phyloP scores from a whole-genome alignment of 2,113 vertebrate species.

The Ondatra zibethicus region DNA sequence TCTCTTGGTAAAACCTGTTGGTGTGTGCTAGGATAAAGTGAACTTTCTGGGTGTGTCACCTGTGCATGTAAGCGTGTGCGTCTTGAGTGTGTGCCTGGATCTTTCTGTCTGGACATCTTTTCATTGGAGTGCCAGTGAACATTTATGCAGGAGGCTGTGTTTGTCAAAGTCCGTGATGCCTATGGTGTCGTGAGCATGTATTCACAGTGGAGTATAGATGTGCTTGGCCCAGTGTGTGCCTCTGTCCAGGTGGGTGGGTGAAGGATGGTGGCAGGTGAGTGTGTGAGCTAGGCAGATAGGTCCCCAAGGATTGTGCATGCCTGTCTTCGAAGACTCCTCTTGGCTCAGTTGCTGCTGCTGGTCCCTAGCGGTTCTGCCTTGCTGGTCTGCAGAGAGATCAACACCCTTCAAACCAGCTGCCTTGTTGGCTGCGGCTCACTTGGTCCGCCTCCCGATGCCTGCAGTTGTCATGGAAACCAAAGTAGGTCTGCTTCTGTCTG shows the following conservation, averaged over 20 bases:
- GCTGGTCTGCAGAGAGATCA: conserved; percentile 73
- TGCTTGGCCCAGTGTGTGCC: neutral
- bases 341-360: neutral
- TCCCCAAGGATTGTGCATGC: neutral
- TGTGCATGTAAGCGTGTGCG: rapidly evolving
- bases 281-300: neutral
- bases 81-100: neutral
- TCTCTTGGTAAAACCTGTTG: neutral
- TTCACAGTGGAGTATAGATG: neutral
- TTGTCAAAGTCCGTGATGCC: neutral
- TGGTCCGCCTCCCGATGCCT: conserved; percentile 61
- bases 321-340: neutral
- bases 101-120: neutral
- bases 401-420: conserved; percentile 79
- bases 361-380: conserved; percentile 66
- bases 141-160: neutral
- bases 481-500: conserved; percentile 79
- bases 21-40: neutral
- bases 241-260: neutral
- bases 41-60: neutral
- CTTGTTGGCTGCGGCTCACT: conserved; percentile 75
- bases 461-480: conserved; percentile 82
- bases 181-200: neutral
- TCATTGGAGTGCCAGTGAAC: neutral
- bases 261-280: neutral